Base-by-base conservation (phyloP, 2,888 invertebrate genomes). In the Yponomeuta evonymella region DNA sequence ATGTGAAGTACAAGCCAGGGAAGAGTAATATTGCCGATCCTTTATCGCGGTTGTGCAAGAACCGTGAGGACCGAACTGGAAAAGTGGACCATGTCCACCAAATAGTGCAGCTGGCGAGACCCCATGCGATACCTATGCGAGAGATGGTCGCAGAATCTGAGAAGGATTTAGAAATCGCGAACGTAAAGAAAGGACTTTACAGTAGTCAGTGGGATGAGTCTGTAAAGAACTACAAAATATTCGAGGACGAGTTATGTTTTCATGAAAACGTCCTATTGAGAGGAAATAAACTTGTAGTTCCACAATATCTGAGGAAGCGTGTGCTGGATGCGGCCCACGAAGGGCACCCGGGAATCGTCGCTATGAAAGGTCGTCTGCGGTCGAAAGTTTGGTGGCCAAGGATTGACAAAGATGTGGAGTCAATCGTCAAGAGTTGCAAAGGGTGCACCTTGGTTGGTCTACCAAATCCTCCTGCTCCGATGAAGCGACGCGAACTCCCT, bases 11-110 rank as follows among this genome's bases (percentile, higher is more conserved):
- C 11, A 72, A 69, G 12, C 75, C 76, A 1, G 76, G 75, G 9
- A 79, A 76, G 72, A 69, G 70, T 48, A 79, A 81, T 70, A 81
- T 81, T 62, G 79, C 78, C 2, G 80, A 80, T 70, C 75, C 80
- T 23, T 72, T 80, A 8, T 80, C 81, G 12, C 72, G 78, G 62
- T 72, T 79, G 29, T 71, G 70, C 30, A 62, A 69, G 29, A 51
- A 51, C 51, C 51, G 23, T 23, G 23, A 23, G 23, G 23, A 23
- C 23, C 51, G 6, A 51, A 51, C 11, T 6, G 1, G 51, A 2
- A 51, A 51, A 51, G 51, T 12, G 70, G 67, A 70, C 23, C 67
- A 70, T 48, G 68, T 72, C 2, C 68, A 72, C 11, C 68, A 70
- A 5, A 72, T 72, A 11, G 72, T 70, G 23, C 12, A 67, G 11